Percentiles rank a stretch among this genome's conserved stretches.
These are phyloP conservation scores for Coleophora flavipennella DNA, from an alignment of 2,888 invertebrate species.

Conservation along the genomic window DNA sequence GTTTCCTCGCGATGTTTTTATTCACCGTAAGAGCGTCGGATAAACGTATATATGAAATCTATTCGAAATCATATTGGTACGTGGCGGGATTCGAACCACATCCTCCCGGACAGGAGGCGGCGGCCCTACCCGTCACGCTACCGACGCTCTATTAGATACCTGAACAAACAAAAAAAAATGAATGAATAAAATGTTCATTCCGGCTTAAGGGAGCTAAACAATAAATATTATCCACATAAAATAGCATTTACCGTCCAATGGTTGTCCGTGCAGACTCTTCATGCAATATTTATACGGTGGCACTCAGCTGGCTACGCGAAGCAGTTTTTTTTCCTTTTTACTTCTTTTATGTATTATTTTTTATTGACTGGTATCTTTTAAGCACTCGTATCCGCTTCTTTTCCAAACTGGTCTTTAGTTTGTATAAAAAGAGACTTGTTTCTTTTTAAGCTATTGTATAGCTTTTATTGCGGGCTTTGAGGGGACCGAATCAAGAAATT, in stretches of 20 bases:
- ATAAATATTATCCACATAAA: slow-evolving; percentile 61
- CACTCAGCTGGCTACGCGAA: neutral
- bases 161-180: slow-evolving; percentile 35
- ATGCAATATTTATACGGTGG: slow-evolving; percentile 59
- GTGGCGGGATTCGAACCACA: too few species aligned
- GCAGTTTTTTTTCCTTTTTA: neutral
- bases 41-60: too few species aligned
- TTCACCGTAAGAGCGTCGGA: too few species aligned
- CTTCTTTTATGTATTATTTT: slow-evolving; percentile 2
- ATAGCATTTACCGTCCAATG: slow-evolving; percentile 60
- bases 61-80: too few species aligned
- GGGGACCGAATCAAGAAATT: too few species aligned
- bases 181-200: slow-evolving; percentile 31
- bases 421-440: too few species aligned
- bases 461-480: too few species aligned
- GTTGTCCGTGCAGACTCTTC: slow-evolving; percentile 51
- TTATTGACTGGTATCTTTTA: neutral
- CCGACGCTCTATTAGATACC: too few species aligned
- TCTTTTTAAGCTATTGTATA: too few species aligned
- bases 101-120: too few species aligned
- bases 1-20: too few species aligned
- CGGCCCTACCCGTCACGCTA: too few species aligned
- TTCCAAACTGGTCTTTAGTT: neutral
- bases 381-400: neutral
- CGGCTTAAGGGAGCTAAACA: slow-evolving; percentile 43